A percentile compares a stretch with the other conserved stretches of the same genome.
Evolutionary conservation across 2,888 invertebrate genomes (phyloP).

Genomic region (Koerneria pararmatus): DNA sequence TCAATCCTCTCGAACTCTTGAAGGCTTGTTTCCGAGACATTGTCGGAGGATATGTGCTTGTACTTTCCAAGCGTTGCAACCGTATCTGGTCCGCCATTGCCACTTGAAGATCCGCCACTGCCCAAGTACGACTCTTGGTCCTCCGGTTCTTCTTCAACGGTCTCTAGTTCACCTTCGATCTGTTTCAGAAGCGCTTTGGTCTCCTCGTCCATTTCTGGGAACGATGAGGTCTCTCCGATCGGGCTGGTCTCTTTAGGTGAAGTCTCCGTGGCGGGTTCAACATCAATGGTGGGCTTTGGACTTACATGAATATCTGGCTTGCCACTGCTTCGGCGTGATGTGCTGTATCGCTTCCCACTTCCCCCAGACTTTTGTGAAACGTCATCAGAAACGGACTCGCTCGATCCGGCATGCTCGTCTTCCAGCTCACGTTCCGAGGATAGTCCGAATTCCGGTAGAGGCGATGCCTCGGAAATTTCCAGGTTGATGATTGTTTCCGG

Average conservation of each 20-base stretch:
- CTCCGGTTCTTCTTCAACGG: slow-evolving; percentile 45
- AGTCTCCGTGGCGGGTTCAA: neutral
- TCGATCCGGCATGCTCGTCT: slow-evolving; percentile 21
- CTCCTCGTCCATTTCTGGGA: slow-evolving; percentile 1
- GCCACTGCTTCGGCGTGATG: slow-evolving; percentile 20
- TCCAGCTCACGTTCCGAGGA: slow-evolving; percentile 23
- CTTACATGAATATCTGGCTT: neutral
- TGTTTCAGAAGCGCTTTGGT: neutral
- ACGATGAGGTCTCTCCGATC: neutral
- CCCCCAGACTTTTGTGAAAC: slow-evolving; percentile 19
- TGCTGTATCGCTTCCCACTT: slow-evolving; percentile 29
- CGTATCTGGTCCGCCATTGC: slow-evolving; percentile 36
- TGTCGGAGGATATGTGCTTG: slow-evolving; percentile 44
- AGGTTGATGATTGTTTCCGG: slow-evolving; percentile 37
- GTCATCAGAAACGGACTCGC: slow-evolving; percentile 18
- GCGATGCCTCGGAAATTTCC: slow-evolving; percentile 24
- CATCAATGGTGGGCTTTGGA: neutral
- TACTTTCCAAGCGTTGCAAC: slow-evolving; percentile 36
- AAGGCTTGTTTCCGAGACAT: slow-evolving; percentile 46
- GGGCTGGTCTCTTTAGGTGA: slow-evolving; percentile 7
- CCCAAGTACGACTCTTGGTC: slow-evolving; percentile 41
- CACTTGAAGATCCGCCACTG: slow-evolving; percentile 37
- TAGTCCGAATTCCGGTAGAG: too few species aligned
- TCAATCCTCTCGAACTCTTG: slow-evolving; percentile 59
- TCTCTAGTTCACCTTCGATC: slow-evolving; percentile 34